Evolutionary conservation across 2,888 invertebrate species (phyloP).

Genomic region (Diarsia mendica): DNA sequence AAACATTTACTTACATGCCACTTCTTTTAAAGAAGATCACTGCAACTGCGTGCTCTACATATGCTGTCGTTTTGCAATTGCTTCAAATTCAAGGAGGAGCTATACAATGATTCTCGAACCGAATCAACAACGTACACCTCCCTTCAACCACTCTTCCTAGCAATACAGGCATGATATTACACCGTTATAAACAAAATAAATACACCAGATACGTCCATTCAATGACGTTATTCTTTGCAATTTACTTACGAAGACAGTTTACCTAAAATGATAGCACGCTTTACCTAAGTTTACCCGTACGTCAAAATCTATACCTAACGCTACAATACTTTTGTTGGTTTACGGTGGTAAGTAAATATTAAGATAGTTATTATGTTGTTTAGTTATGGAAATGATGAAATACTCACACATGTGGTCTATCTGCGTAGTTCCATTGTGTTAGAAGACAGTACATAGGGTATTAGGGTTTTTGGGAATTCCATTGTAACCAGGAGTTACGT

Average conservation of each 20-base stretch:
- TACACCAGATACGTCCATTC: not conserved
- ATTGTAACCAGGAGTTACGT: not conserved
- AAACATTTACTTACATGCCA: no score
- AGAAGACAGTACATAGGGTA: not conserved
- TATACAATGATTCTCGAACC: no score
- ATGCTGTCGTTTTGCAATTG: no score
- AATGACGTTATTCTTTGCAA: conserved; percentile 25
- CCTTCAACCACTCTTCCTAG: no score
- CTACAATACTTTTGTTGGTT: conserved; percentile 24
- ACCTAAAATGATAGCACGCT: conserved; percentile 19
- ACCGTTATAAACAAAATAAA: not conserved
- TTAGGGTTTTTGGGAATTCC: not conserved
- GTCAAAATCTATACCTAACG: conserved; percentile 1
- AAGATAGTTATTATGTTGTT: not conserved
- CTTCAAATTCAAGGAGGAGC: no score
- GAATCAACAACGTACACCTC: not conserved
- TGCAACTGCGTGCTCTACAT: no score
- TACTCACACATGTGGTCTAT: not conserved
- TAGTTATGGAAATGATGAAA: conserved; percentile 14
- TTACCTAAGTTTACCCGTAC: conserved; percentile 1
- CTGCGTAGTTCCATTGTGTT: not conserved
- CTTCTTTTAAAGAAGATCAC: no score
- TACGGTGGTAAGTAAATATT: conserved; percentile 26
- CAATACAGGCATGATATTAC: not conserved
- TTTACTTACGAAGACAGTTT: conserved; percentile 25